Percentiles rank a stretch among this genome's conserved stretches.
Conservation (phyloP, 2,113 vertebrate genomes). For the Coreoperca whiteheadi region DNA sequence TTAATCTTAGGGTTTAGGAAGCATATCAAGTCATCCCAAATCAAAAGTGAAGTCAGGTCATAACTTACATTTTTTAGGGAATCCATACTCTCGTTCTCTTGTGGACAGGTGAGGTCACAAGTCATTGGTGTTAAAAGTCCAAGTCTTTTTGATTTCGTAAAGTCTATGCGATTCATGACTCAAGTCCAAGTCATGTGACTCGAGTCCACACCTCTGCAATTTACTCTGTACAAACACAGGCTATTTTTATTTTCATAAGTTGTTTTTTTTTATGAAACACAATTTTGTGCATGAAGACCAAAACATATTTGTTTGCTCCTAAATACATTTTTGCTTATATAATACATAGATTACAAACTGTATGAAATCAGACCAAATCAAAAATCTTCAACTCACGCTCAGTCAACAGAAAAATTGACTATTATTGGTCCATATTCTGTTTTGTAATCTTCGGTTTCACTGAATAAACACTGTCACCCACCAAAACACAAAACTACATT, state of each 20-base stretch:
- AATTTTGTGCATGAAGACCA: constrained; percentile 57
- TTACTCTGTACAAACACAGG: constrained; percentile 53
- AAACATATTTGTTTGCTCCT: constrained; percentile 60
- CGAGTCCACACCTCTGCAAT: constrained; percentile 2
- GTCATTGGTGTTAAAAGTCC: background rate
- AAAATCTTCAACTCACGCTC: constrained; percentile 8
- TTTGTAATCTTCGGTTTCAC: constrained; percentile 22
- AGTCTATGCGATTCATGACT: background rate
- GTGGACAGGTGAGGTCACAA: background rate
- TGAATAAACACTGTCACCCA: constrained; percentile 45
- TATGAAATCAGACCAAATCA: constrained; percentile 59
- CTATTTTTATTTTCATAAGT: constrained; percentile 56
- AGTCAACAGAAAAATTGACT: constrained; percentile 15
- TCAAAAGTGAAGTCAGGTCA: background rate
- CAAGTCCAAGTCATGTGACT: background rate
- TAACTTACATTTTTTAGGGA: background rate
- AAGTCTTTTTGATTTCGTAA: background rate
- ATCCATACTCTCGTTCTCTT: background rate
- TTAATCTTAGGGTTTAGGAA: background rate
- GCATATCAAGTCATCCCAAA: background rate
- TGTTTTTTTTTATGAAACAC: constrained; percentile 60
- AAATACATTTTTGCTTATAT: constrained; percentile 62
- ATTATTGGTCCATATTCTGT: constrained; percentile 48
- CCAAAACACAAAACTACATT: constrained; percentile 72
- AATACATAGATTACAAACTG: constrained; percentile 70